Percentiles rank a stretch among this genome's conserved stretches.
Evolutionary conservation across 2,888 invertebrate genomes (phyloP).

Genomic region (Onthophagus sagittarius): DNA sequence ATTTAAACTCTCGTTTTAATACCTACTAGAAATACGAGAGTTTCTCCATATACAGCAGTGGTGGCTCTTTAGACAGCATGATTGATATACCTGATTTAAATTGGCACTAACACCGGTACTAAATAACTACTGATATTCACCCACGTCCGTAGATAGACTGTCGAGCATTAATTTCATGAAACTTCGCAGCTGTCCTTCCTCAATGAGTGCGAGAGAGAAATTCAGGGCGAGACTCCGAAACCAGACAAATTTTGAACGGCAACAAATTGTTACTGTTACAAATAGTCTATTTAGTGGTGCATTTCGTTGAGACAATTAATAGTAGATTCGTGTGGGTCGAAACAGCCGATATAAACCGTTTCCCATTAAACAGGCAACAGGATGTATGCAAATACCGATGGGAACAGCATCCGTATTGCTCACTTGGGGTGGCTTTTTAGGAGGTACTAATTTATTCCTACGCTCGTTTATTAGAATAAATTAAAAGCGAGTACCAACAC

Average conservation of each 20-base stretch:
- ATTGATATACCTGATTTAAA: conserved; percentile 25
- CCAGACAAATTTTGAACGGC: conserved; percentile 10
- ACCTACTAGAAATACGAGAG: background rate
- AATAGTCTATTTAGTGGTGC: conserved; percentile 12
- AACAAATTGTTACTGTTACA: background rate
- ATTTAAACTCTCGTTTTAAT: conserved; percentile 2
- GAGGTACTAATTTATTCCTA: background rate
- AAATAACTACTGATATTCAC: conserved; percentile 25
- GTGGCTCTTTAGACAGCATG: conserved; percentile 23
- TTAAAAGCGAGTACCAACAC: background rate
- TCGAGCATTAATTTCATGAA: conserved; percentile 23
- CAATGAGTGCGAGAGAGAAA: conserved; percentile 1
- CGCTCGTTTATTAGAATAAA: background rate
- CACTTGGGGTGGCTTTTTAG: background rate
- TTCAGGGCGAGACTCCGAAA: conserved; percentile 1
- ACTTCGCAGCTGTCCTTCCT: conserved; percentile 21
- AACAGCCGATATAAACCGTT: conserved; percentile 4
- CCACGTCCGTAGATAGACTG: conserved; percentile 23
- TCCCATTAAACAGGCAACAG: conserved; percentile 8
- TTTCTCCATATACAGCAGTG: conserved; percentile 13
- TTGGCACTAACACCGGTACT: conserved; percentile 25
- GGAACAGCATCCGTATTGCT: background rate
- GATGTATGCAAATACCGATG: conserved; percentile 4
- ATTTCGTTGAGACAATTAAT: conserved; percentile 13
- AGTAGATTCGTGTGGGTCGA: background rate